Evolutionary conservation across 1,140 invertebrate genomes (phyloP).

Genomic region (Matsumurasca onukii): DNA sequence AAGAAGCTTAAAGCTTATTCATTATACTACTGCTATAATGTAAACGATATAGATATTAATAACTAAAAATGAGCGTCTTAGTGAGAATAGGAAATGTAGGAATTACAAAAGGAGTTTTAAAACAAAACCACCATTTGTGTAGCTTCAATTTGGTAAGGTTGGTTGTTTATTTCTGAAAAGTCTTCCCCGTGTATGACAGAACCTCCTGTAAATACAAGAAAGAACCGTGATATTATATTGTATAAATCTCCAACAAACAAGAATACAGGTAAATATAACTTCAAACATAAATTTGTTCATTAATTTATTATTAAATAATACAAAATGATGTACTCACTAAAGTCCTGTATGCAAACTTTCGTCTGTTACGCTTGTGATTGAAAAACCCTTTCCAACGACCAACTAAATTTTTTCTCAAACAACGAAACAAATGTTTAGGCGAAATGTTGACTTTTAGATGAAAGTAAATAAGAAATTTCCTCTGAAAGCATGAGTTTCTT

Average conservation of each 20-base stretch:
- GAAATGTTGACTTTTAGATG: neutral
- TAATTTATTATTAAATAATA: constrained; percentile 30
- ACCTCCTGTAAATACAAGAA: constrained; percentile 56
- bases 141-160: constrained; percentile 49
- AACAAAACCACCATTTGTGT: constrained; percentile 43
- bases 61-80: too few relatives aligned
- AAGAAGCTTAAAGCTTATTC: too few relatives aligned
- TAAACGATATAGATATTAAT: too few relatives aligned
- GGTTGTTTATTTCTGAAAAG: constrained; percentile 57
- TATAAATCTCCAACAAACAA: constrained; percentile 37
- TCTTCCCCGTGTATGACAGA: constrained; percentile 49
- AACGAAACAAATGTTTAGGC: constrained; percentile 46
- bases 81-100: constrained; percentile 20
- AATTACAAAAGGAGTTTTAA: neutral
- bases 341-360: constrained; percentile 49
- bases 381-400: constrained; percentile 75
- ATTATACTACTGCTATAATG: too few relatives aligned
- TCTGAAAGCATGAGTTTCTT: neutral
- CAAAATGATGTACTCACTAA: constrained; percentile 36
- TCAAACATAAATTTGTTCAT: constrained; percentile 27
- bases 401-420: constrained; percentile 66
- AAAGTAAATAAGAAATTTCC: neutral
- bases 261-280: constrained; percentile 35
- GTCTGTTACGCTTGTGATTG: constrained; percentile 70
- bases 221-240: constrained; percentile 35